Conservation (phyloP, 2,797 vertebrate genomes). For the Enoplosus armatus region DNA sequence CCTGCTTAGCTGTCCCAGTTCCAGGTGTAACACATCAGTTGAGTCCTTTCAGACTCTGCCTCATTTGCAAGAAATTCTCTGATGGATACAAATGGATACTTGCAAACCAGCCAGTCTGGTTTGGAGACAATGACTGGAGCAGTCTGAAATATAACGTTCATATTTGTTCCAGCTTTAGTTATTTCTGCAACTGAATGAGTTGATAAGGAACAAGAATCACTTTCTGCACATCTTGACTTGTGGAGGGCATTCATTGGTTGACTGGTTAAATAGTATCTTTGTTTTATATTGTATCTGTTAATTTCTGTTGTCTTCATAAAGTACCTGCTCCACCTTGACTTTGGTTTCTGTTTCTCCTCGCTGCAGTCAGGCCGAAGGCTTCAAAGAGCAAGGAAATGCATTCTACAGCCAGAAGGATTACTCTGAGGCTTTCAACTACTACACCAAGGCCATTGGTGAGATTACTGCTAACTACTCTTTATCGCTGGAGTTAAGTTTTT, state of each 20-base stretch:
- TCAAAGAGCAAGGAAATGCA: conserved; percentile 95
- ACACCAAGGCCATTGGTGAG: conserved; percentile 98
- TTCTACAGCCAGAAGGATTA: conserved; percentile 96
- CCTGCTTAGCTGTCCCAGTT: conserved; percentile 59
- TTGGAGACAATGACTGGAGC: neutral
- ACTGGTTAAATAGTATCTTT: neutral
- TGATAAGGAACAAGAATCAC: neutral
- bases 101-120: neutral
- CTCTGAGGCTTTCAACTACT: conserved; percentile 95
- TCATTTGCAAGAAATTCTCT: conserved; percentile 3
- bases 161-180: neutral
- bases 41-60: conserved; percentile 4
- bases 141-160: neutral
- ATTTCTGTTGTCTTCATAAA: neutral
- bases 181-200: neutral
- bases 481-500: neutral
- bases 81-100: neutral
- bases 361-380: conserved; percentile 92
- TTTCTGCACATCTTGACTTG: neutral
- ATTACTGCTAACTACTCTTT: neutral
- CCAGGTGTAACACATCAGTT: conserved; percentile 27
- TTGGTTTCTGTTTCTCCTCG: conserved; percentile 31
- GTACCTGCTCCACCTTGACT: neutral
- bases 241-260: neutral
- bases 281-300: neutral